Percentiles rank a stretch among this genome's conserved stretches.
Evolutionary conservation across 1,140 invertebrate species (phyloP).

Genomic region (Pentalonia nigronervosa): DNA sequence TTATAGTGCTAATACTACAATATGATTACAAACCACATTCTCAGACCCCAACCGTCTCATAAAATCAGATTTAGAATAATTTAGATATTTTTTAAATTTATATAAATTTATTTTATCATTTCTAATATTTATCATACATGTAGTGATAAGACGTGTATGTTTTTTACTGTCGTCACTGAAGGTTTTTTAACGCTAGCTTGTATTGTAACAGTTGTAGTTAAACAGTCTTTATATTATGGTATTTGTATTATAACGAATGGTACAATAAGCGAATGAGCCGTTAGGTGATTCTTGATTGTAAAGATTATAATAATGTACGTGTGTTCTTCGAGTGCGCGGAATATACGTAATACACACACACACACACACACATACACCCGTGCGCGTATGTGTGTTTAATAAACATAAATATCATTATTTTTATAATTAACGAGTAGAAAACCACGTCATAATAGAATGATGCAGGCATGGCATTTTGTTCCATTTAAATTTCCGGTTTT

Average conservation of each 20-base stretch:
- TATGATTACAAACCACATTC: neutral
- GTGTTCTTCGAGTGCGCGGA: neutral
- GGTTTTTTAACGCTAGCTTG: neutral
- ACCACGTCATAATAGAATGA: neutral
- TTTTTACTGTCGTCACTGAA: neutral
- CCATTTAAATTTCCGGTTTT: neutral
- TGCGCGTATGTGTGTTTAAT: no score
- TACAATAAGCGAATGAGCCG: constrained; percentile 22
- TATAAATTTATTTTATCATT: neutral
- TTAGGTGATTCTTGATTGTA: neutral
- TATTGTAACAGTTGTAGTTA: neutral
- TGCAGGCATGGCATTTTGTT: neutral
- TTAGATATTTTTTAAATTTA: neutral
- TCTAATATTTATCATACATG: neutral
- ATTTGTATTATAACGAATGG: neutral
- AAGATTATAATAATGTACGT: neutral
- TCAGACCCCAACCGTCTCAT: neutral
- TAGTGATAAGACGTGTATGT: neutral
- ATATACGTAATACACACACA: no score
- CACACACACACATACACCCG: no score
- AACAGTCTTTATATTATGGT: neutral
- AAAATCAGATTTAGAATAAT: neutral
- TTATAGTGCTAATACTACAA: neutral
- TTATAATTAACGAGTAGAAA: neutral
- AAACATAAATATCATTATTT: neutral